Percentiles rank a stretch among this genome's conserved stretches.
Evolutionary conservation across 1,140 invertebrate species (phyloP).

Genomic region (Heliconius melpomene): DNA sequence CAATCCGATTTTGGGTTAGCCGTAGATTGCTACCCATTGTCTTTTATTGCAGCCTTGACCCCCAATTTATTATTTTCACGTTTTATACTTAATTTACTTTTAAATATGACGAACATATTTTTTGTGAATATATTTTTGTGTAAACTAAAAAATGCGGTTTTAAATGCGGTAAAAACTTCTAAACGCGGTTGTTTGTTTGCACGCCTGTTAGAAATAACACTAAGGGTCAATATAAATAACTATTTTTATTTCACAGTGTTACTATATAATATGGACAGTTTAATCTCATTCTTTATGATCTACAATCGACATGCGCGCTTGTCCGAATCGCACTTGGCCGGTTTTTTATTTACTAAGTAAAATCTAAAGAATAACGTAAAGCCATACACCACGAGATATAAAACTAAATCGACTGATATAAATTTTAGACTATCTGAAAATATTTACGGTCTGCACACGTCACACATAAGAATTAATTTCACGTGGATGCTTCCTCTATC

Average conservation of each 20-base stretch:
- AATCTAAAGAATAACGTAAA: not conserved
- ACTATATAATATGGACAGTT: too few relatives aligned
- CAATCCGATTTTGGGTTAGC: slow-evolving; percentile 42
- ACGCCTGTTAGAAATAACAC: too few relatives aligned
- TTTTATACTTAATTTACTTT: not conserved
- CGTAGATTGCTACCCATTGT: slow-evolving; percentile 33
- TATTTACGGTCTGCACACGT: slow-evolving; percentile 32
- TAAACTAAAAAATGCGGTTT: too few relatives aligned
- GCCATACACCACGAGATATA: not conserved
- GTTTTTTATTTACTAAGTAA: too few relatives aligned
- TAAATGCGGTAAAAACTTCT: too few relatives aligned
- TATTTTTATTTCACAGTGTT: too few relatives aligned
- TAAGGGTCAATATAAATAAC: too few relatives aligned
- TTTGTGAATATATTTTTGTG: too few relatives aligned
- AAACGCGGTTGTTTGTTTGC: too few relatives aligned
- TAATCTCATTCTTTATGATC: too few relatives aligned
- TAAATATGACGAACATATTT: not conserved
- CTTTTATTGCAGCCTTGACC: slow-evolving; percentile 33
- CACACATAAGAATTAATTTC: slow-evolving; percentile 21
- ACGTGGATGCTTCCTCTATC: slow-evolving; percentile 4
- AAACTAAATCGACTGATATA: not conserved
- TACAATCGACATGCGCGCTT: too few relatives aligned
- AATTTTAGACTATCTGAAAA: slow-evolving; percentile 22
- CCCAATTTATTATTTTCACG: not conserved
- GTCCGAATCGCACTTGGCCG: too few relatives aligned